A percentile compares a stretch with the other conserved stretches of the same genome.
phyloP scores from a whole-genome alignment of 2,113 vertebrate species.

The Hemicordylus capensis region DNA sequence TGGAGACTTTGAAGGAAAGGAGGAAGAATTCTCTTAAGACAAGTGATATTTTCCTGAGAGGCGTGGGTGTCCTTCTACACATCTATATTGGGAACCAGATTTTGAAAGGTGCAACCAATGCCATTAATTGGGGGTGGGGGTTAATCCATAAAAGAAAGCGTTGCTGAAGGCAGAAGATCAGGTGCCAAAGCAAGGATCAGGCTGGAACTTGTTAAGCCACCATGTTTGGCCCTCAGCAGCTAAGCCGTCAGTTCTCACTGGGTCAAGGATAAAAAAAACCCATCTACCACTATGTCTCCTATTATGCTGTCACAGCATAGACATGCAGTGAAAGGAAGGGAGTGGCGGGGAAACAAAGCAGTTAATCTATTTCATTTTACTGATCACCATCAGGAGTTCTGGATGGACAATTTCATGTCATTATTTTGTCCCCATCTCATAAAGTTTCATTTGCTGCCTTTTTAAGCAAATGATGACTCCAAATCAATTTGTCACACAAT shows the following conservation, averaged over 20 bases:
- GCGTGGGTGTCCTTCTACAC: too few species aligned
- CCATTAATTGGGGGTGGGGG: too few species aligned
- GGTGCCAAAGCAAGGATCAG: too few species aligned
- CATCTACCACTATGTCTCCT: conserved; percentile 49
- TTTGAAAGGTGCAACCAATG: too few species aligned
- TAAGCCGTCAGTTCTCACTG: conserved; percentile 44
- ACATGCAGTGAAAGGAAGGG: not conserved
- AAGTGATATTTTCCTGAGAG: too few species aligned
- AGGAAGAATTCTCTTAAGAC: too few species aligned
- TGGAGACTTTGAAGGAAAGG: too few species aligned
- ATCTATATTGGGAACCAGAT: too few species aligned
- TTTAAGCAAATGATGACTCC: conserved; percentile 74
- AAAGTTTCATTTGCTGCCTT: conserved; percentile 75
- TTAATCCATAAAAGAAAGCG: too few species aligned
- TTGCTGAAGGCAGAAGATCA: too few species aligned
- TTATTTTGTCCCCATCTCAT: conserved; percentile 66
- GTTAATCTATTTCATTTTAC: conserved; percentile 72
- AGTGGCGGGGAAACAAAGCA: conserved; percentile 19
- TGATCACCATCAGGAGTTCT: conserved; percentile 67
- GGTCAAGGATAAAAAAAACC: conserved; percentile 53
- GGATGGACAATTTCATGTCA: conserved; percentile 66
- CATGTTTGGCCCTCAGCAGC: not conserved
- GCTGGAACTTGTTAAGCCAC: not conserved
- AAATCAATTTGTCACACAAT: conserved; percentile 74
- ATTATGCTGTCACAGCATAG: conserved; percentile 26